Base-by-base conservation (phyloP, 2,797 vertebrate genomes). In the Lateolabrax maculatus region DNA sequence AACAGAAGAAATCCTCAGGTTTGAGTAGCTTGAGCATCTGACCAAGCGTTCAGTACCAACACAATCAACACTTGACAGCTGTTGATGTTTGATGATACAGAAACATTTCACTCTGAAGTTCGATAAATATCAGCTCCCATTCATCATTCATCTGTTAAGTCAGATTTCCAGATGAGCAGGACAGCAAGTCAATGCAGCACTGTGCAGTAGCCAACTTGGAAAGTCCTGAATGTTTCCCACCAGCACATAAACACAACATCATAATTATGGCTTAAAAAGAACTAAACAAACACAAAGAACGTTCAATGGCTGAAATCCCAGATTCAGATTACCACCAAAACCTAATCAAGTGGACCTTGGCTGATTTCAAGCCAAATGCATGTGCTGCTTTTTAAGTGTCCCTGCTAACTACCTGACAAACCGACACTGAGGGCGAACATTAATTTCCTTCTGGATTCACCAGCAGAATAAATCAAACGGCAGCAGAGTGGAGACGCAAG, bases 251-350 rank as follows among this genome's bases (percentile, higher is more conserved):
- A 77, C 66, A 75, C 81, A 86, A 41, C 74, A 58, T 76, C 39
- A 55, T 79, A 78, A 89, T 85, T 84, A 79, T 44, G 56, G 66
- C 61, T 66, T 72, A 72, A 77, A 48, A 77, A 65, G 75, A 64
- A 74, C 66, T 21, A 65, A 81, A 86, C 66, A 85, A 83, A 75
- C 88, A 83, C 77, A 87, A 74, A 77, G 70, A 65, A 16, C 44
- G 66, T 52, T 63, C 29, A 69, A 18, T 75, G 79, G 80, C 84
- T 80, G 9, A 57, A 78, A 48, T 80, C 81, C 81, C 79, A 77
- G 77, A 84, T 67, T 73, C 70, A 68, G 72, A 84, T 75, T 36
- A 53, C 76, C 71, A 43, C 61, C 36, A 36, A 65, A 88, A 62
- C 49, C 71, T 48, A 68, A 88, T 88, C 87, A 84, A 71, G 77